Evolutionary conservation across 2,113 vertebrate species (phyloP).

Genomic region (Aphyosemion australe): DNA sequence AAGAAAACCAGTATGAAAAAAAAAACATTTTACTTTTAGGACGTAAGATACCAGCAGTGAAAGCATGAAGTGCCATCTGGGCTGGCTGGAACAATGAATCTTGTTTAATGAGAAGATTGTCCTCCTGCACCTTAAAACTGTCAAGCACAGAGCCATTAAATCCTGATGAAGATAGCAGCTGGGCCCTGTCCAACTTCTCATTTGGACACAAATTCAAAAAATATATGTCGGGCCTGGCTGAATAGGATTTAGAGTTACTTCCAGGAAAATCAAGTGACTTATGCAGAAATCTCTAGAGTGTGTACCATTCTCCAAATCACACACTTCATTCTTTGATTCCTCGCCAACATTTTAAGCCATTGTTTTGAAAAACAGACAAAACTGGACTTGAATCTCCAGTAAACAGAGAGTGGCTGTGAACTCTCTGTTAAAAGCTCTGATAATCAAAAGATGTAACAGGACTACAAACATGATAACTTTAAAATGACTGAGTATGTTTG

Average conservation of each 20-base stretch:
- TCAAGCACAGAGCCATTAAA: slow-evolving; percentile 52
- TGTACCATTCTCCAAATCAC: slow-evolving; percentile 45
- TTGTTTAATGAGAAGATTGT: slow-evolving; percentile 64
- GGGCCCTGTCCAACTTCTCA: slow-evolving; percentile 58
- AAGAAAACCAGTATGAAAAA: slow-evolving; percentile 34
- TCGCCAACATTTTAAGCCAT: slow-evolving; percentile 66
- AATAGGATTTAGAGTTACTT: slow-evolving; percentile 64
- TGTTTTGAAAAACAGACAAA: slow-evolving; percentile 56
- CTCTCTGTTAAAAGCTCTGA: slow-evolving; percentile 29
- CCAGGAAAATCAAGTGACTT: slow-evolving; percentile 65
- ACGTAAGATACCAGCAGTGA: slow-evolving; percentile 31
- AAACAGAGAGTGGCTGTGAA: slow-evolving; percentile 48
- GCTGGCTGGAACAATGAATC: slow-evolving; percentile 41
- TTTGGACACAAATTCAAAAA: slow-evolving; percentile 58
- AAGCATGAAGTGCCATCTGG: slow-evolving; percentile 59
- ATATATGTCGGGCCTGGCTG: slow-evolving; percentile 53
- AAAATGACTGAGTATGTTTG: background rate
- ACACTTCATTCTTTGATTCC: slow-evolving; percentile 65
- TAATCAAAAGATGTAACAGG: slow-evolving; percentile 34
- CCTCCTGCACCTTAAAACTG: slow-evolving; percentile 57
- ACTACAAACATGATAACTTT: slow-evolving; percentile 2
- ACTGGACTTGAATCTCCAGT: slow-evolving; percentile 44
- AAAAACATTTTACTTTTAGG: slow-evolving; percentile 10
- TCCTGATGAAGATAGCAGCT: slow-evolving; percentile 55
- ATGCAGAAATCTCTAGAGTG: slow-evolving; percentile 58